Evolutionary conservation across 2,888 invertebrate species (phyloP).

Genomic region (Tachystola acroxantha): DNA sequence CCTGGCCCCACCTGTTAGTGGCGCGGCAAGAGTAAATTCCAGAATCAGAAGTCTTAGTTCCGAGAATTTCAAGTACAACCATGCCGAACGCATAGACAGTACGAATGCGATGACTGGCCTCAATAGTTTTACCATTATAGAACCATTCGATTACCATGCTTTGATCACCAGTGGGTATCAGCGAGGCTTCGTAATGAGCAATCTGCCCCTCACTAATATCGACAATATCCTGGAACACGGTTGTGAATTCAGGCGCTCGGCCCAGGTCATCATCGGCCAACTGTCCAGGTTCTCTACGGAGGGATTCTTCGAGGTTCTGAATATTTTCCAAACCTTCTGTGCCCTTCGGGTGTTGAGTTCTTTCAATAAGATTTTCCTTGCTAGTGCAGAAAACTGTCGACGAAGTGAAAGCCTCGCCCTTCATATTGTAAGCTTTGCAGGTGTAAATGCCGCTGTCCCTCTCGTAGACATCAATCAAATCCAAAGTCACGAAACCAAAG

Average conservation of each 20-base stretch:
- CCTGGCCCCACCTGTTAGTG: slow-evolving; percentile 92
- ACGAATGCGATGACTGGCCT: slow-evolving; percentile 92
- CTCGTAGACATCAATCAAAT: slow-evolving; percentile 94
- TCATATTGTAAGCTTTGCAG: slow-evolving; percentile 92
- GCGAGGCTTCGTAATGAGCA: slow-evolving; percentile 97
- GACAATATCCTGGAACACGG: slow-evolving; percentile 88
- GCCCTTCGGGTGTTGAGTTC: slow-evolving; percentile 97
- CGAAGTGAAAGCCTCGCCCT: slow-evolving; percentile 95
- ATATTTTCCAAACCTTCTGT: slow-evolving; percentile 94
- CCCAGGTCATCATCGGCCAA: slow-evolving; percentile 86
- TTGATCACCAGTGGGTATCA: slow-evolving; percentile 95
- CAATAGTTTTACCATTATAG: slow-evolving; percentile 93
- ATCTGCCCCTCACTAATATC: slow-evolving; percentile 96
- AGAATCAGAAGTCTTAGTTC: slow-evolving; percentile 94
- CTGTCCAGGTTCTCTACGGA: slow-evolving; percentile 84
- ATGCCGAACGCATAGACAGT: slow-evolving; percentile 98
- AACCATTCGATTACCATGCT: slow-evolving; percentile 98
- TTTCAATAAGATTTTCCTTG: slow-evolving; percentile 90
- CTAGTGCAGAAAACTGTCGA: slow-evolving; percentile 91
- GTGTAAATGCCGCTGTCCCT: slow-evolving; percentile 96
- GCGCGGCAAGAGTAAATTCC: slow-evolving; percentile 94
- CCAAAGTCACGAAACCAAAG: slow-evolving; percentile 97
- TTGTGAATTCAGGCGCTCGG: slow-evolving; percentile 91
- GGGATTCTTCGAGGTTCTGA: slow-evolving; percentile 92
- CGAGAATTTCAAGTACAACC: slow-evolving; percentile 97